Evolutionary conservation across 2,113 vertebrate genomes (phyloP).

Genomic region (Amphiprion percula): DNA sequence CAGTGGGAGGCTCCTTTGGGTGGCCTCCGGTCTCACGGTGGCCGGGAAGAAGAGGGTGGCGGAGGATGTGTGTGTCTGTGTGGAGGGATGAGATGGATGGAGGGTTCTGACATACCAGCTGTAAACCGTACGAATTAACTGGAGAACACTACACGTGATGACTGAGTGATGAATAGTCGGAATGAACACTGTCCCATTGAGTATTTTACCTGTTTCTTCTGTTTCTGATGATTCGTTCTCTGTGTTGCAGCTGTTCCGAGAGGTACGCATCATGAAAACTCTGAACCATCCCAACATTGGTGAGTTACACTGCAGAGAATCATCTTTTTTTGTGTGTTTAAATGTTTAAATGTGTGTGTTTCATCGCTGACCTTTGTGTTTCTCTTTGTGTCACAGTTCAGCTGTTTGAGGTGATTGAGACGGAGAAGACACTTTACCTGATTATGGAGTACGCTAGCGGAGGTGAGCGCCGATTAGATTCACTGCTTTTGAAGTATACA

Average conservation of each 20-base stretch:
- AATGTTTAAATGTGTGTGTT: background rate
- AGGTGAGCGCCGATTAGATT: slow-evolving; percentile 77
- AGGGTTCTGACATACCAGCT: slow-evolving; percentile 19
- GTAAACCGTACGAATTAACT: slow-evolving; percentile 24
- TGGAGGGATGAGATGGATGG: slow-evolving; percentile 13
- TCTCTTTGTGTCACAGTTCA: slow-evolving; percentile 82
- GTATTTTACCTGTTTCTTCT: background rate
- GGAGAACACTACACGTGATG: background rate
- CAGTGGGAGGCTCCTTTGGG: slow-evolving; percentile 38
- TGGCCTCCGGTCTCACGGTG: slow-evolving; percentile 9
- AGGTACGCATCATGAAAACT: slow-evolving; percentile 93
- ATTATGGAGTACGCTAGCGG: slow-evolving; percentile 93
- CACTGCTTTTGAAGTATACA: background rate
- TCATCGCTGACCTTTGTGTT: background rate
- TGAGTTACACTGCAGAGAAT: slow-evolving; percentile 72
- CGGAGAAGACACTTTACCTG: slow-evolving; percentile 91
- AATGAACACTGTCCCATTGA: no score
- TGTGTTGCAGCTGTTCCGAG: slow-evolving; percentile 87
- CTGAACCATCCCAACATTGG: slow-evolving; percentile 93
- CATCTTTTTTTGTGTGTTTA: no score
- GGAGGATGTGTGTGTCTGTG: background rate
- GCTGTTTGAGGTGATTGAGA: slow-evolving; percentile 92
- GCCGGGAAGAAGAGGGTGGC: background rate
- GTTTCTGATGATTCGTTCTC: background rate
- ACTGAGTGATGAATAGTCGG: background rate